Evolutionary conservation across 2,113 vertebrate genomes (phyloP), one percentile per base, ranked within the genome.

Genomic region (Manacus vitellinus): DNA sequence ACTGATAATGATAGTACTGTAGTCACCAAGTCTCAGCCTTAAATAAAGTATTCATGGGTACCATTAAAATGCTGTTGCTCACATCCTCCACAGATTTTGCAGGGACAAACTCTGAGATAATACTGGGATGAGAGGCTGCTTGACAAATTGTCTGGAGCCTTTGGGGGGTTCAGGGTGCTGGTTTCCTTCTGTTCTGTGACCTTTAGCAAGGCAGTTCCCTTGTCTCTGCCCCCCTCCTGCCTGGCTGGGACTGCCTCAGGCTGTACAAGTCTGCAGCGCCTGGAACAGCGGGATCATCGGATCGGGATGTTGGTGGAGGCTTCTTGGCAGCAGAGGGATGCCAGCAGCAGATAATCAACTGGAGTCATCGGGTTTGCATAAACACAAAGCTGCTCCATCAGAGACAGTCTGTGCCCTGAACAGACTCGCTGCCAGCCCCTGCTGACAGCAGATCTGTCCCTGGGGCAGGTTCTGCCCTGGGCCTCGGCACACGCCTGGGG

Each of bases 31-130:
- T 84, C 90, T 92, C 61, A 89, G 79, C 49, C 52, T 87, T 84
- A 68, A 95, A 95, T 91, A 61, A 93, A 94, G 47, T 88, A 94
- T 94, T 95, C 63, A 84, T 90, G 71, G 76, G 70, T 54, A 35
- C 65, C 79, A 73, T 85, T 92, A 92, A 92, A 91, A 78, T 22
- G 41, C 68, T 91, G 66, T 66, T 95, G 76, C 85, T 86, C 59
- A 63, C 0, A 0, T 81, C 65, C 82, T 87, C 79, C 78, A 16
- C 8, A 41, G 76, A 83, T 77, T 84, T 88, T 72, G 46, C 24
- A 5, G 18, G 39, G 73, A 68, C 28, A 49, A 85, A 61, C 37
- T 72, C 52, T 31, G 79, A 91, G 65, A 39, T 59, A 90, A 86
- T 54, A 31, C 30, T 63, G 44, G 43, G 61, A 71, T 58, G 61